Base-by-base conservation (phyloP, 2,113 vertebrate species). In the Lampris megalopsis region DNA sequence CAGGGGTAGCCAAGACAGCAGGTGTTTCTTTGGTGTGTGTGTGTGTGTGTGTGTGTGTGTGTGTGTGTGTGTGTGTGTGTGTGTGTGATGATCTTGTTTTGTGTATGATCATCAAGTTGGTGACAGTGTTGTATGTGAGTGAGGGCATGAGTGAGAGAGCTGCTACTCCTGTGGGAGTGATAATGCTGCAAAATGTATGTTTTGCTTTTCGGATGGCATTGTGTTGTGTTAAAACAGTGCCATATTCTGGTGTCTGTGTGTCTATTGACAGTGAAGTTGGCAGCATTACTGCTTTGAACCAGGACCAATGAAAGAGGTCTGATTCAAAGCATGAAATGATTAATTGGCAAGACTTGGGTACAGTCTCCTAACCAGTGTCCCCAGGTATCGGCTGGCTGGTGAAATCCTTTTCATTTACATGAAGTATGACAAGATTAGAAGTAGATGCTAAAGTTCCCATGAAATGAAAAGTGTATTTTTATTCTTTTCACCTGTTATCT, bases 1-100 rank as follows among this genome's bases (percentile, higher is more conserved):
- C 64, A 74, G 82, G 70, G 77, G 80, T 45, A 63, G 77, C 74
- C 71, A 70, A 65, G 72, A 79, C 87, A 80, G 80, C 88, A 83
- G 88, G 85, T 91, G 88, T 76, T 83, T 50, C 40, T 35, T 56
- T 60, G 66, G 61, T 52, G 80, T 69, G 71, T 45, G 66, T 58
- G 61, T 63, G 68, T 53, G 69, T 54, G 59, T 41, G 69, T 13
- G 24, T 7, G 79, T 45, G 24, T 36, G n/a, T 56, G 49, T 36
- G 40, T 38, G n/a, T 6, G 6, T 63, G 58, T 68, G 9, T 6
- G 58, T 4, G 58, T 10, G 57, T 9, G 57, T 10, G 37, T 9
- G 10, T 24, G 24, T 52, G 24, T 24, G 24, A 24, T 24, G 10
- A 3, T 9, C 50, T 53, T 53, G 50, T 53, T 53, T 24, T 53